Percentiles rank a stretch among this genome's conserved stretches.
phyloP scores from a whole-genome alignment of 2,113 vertebrate genomes.

The Amblyornis subalaris region DNA sequence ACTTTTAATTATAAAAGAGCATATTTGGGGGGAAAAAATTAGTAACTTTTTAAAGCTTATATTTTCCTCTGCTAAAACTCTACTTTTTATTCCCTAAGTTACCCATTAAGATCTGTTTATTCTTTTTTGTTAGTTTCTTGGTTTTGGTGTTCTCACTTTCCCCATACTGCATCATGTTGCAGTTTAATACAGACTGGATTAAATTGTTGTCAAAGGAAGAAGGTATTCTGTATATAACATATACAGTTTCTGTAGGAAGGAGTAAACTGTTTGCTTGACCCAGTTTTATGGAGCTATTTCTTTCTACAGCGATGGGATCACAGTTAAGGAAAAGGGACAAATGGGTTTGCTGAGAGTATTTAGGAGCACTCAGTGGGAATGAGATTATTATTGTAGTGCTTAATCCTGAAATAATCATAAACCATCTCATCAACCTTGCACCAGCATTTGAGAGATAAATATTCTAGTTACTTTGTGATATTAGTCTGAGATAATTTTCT shows the following conservation, averaged over 20 bases:
- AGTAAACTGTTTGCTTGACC: constrained; percentile 26
- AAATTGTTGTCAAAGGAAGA: not conserved
- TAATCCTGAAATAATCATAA: constrained; percentile 42
- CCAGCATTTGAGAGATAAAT: constrained; percentile 6
- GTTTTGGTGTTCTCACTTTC: not conserved
- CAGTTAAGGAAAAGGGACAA: not conserved
- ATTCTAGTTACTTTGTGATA: constrained; percentile 21
- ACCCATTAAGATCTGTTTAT: not conserved
- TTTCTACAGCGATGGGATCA: not conserved
- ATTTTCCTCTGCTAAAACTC: not conserved
- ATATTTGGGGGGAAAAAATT: not conserved
- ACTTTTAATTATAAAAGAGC: not conserved
- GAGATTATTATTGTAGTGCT: constrained; percentile 31
- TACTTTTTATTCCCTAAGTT: not conserved
- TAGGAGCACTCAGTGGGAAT: constrained; percentile 21
- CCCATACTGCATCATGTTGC: not conserved
- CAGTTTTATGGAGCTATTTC: not conserved
- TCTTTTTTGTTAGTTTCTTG: not conserved
- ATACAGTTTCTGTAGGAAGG: not conserved
- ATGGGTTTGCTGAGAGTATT: constrained; percentile 38
- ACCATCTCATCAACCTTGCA: not conserved
- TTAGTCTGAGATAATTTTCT: not conserved
- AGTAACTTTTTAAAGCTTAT: not conserved
- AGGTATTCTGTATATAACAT: not conserved
- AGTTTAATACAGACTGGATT: not conserved